Evolutionary conservation across 2,888 invertebrate species (phyloP).

Genomic region (Synergus laeviventris): DNA sequence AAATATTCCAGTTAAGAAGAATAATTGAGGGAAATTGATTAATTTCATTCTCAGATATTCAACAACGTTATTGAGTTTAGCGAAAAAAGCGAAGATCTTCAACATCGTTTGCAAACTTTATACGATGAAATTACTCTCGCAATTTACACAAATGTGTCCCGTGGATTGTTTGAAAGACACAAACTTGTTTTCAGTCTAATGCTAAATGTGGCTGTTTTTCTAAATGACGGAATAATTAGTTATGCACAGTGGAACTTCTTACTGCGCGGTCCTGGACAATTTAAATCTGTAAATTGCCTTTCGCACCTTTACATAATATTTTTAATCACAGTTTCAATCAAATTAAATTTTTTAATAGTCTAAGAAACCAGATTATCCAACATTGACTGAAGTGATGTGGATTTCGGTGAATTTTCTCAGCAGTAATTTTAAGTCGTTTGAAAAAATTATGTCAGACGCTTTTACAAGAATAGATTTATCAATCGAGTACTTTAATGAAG

Average conservation of each 20-base stretch:
- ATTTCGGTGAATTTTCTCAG: slow-evolving; percentile 81
- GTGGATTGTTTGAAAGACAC: slow-evolving; percentile 93
- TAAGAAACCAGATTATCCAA: slow-evolving; percentile 80
- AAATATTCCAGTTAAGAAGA: not conserved
- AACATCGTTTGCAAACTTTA: slow-evolving; percentile 83
- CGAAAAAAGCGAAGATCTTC: slow-evolving; percentile 82
- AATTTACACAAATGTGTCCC: slow-evolving; percentile 91
- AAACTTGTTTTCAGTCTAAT: slow-evolving; percentile 93
- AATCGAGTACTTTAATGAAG: slow-evolving; percentile 81
- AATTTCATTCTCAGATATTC: slow-evolving; percentile 80
- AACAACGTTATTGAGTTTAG: slow-evolving; percentile 88
- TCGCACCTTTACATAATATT: not conserved
- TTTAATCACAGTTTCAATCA: slow-evolving; percentile 2
- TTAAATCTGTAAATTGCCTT: slow-evolving; percentile 75
- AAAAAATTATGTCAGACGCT: slow-evolving; percentile 78
- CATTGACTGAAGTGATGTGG: slow-evolving; percentile 85
- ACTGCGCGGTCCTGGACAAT: slow-evolving; percentile 84
- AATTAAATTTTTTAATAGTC: slow-evolving; percentile 63
- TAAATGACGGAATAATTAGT: slow-evolving; percentile 80
- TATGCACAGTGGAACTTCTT: slow-evolving; percentile 87
- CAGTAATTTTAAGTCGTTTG: slow-evolving; percentile 79
- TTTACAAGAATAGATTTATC: slow-evolving; percentile 78
- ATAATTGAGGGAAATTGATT: not conserved
- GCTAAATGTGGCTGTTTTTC: slow-evolving; percentile 86
- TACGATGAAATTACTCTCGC: slow-evolving; percentile 87